These are phyloP conservation scores for Stenotaenia linearis DNA, from an alignment of 2,888 invertebrate genomes.

Conservation along the genomic window DNA sequence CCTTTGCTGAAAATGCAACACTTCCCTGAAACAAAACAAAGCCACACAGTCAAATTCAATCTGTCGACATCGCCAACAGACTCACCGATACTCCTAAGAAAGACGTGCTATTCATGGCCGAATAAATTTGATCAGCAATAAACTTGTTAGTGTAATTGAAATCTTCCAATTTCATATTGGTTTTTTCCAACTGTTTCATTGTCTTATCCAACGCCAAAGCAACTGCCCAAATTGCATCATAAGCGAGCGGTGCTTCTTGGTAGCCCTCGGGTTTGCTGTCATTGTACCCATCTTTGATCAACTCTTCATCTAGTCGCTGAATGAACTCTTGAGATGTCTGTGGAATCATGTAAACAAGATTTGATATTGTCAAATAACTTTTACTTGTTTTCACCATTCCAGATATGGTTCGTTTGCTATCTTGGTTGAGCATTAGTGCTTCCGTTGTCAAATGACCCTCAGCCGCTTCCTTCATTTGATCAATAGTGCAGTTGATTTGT, in stretches of 20 bases:
- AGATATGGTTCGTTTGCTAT: constrained; percentile 80
- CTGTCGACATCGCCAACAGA: too few species aligned
- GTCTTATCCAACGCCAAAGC: constrained; percentile 97
- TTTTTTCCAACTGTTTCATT: constrained; percentile 74
- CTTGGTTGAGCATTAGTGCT: constrained; percentile 97
- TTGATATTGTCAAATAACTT: too few species aligned
- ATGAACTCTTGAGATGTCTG: constrained; percentile 84
- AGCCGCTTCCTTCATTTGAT: constrained; percentile 89
- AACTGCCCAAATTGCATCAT: constrained; percentile 98
- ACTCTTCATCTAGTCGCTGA: constrained; percentile 70
- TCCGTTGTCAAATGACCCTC: constrained; percentile 98
- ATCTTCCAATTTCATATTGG: constrained; percentile 79
- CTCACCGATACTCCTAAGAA: constrained; percentile 96
- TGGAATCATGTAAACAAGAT: not conserved
- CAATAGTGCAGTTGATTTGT: constrained; percentile 81
- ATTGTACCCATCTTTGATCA: constrained; percentile 74
- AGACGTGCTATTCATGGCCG: constrained; percentile 96
- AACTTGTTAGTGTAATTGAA: constrained; percentile 93
- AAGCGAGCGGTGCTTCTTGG: constrained; percentile 92
- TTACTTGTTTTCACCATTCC: constrained; percentile 73
- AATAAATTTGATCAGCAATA: constrained; percentile 91
- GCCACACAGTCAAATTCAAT: not conserved
- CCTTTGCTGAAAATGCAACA: constrained; percentile 91
- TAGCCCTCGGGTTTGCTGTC: constrained; percentile 71
- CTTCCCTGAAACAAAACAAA: constrained; percentile 62